Base-by-base conservation (phyloP, 2,888 invertebrate species). In the Lithophane leautieri region DNA sequence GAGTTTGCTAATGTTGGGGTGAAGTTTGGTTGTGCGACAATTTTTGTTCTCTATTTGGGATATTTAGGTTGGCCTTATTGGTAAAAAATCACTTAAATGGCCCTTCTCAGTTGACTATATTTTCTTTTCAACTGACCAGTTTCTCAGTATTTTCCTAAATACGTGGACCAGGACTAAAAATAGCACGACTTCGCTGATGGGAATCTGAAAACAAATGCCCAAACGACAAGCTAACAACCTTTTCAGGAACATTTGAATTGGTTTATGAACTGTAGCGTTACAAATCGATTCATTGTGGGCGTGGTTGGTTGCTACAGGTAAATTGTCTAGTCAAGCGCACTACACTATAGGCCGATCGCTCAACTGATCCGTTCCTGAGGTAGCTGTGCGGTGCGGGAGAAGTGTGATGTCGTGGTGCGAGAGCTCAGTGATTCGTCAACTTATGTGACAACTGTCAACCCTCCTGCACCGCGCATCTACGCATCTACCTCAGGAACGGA, bases 241-340 rank as follows among this genome's bases (percentile, higher is more conserved):
- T 76, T 76, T 60, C 42, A 60, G 34, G 69, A 22, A 44, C 34
- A 42, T 40, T 56, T 65, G 6, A 16, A 66, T 40, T 25, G n/a
- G 22, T 50, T 56, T 19, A n/a, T 67, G 8, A 69, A 50, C 42
- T 50, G n/a, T 19, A 28, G n/a, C 19, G 11, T 76, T 25, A 16
- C 42, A 22, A 78, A 60, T 69, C 1, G 8, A 42, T 76, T 22
- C 1, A 47, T 47, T 50, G 1, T 68, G 9, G 28, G 8, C 40
- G 14, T 7, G 1, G 12, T 4, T 0, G n/a, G 2, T n/a, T 44
- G 42, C 28, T 28, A 42, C 28, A 8, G 7, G 4, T 73, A 42
- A 14, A 9, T 9, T 0, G 11, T 22, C 16, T n/a, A n/a, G 22
- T 28, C 40, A 42, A 50, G 14, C 9, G 6, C 9, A n/a, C 16